Conservation (phyloP, 2,888 invertebrate genomes). For the Coelopa pilipes region DNA sequence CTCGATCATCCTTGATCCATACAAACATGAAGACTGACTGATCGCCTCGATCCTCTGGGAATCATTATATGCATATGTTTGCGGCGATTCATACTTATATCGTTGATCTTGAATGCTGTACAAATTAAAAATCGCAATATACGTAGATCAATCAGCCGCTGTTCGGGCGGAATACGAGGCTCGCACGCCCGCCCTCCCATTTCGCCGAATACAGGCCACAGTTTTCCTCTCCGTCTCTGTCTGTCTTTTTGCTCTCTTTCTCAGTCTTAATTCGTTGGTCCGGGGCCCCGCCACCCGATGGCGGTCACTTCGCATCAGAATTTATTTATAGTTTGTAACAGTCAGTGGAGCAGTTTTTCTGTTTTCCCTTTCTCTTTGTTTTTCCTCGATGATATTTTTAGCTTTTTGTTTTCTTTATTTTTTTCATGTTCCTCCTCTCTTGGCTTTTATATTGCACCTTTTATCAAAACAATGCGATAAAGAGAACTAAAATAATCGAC, state of each 20-base stretch:
- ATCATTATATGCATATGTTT: too few species aligned
- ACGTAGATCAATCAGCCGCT: conserved; percentile 18
- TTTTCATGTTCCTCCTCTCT: not conserved
- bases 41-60: too few species aligned
- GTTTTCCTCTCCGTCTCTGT: not conserved
- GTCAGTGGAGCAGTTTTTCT: conserved; percentile 25
- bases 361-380: not conserved
- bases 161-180: conserved; percentile 2
- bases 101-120: conserved; percentile 22
- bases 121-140: conserved; percentile 20
- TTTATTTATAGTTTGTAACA: conserved; percentile 28
- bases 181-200: not conserved
- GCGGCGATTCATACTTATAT: not conserved
- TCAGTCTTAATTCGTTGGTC: conserved; percentile 4
- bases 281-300: not conserved
- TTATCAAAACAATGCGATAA: not conserved
- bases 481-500: not conserved
- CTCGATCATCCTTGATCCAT: too few species aligned
- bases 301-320: conserved; percentile 15
- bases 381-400: conserved; percentile 11
- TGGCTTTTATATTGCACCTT: not conserved
- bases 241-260: not conserved
- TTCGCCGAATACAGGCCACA: not conserved
- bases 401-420: conserved; percentile 20
- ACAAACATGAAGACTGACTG: too few species aligned